phyloP scores from a whole-genome alignment of 2,797 vertebrate species.

The Hoplostethus atlanticus region DNA sequence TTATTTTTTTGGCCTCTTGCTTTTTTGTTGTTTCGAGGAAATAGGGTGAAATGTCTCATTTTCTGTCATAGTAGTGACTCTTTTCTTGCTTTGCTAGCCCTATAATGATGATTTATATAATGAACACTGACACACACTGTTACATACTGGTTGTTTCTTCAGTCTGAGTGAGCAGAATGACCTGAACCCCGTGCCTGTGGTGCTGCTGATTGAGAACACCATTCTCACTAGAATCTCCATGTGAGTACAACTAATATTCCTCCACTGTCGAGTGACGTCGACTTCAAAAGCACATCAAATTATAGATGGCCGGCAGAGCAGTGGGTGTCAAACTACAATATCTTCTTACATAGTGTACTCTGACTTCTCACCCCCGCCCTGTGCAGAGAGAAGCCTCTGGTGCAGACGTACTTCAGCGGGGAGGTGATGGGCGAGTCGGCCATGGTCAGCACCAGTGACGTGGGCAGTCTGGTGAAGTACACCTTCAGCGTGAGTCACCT shows the following conservation, averaged over 20 bases:
- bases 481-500: conserved; percentile 88
- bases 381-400: conserved; percentile 69
- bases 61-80: background rate
- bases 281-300: no score
- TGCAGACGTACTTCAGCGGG: conserved; percentile 89
- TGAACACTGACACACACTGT: background rate
- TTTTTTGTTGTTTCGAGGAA: background rate
- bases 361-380: background rate
- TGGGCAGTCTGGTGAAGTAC: conserved; percentile 91
- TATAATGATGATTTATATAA: background rate
- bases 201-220: conserved; percentile 88
- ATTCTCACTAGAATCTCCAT: conserved; percentile 84
- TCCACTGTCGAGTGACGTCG: no score
- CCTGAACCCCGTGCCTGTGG: conserved; percentile 81
- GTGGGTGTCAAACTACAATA: conserved; percentile 14
- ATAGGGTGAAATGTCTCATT: background rate
- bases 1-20: background rate
- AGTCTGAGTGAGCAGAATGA: conserved; percentile 92
- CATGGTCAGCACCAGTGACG: conserved; percentile 89
- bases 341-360: background rate
- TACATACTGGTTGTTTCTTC: conserved; percentile 33
- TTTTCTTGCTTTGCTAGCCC: background rate
- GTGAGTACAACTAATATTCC: conserved; percentile 78
- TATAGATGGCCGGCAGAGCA: background rate
- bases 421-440: conserved; percentile 92